Percentiles rank a stretch among this genome's conserved stretches.
Conservation (phyloP, 23 tunicate genomes). For the Trididemnum miniatum region DNA sequence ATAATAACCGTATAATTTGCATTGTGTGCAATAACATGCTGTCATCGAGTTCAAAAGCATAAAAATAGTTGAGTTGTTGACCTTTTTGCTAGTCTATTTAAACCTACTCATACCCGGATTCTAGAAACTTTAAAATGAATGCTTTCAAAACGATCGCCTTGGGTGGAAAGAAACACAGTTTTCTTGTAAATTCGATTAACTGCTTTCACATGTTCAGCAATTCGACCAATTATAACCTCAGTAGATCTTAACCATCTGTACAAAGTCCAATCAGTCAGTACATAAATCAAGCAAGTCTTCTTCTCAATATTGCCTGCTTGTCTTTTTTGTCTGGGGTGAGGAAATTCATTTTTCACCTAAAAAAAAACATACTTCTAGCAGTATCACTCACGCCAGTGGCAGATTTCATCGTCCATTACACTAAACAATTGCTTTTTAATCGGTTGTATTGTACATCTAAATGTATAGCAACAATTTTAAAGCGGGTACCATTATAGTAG, state of each 20-base stretch:
- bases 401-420: too few species aligned
- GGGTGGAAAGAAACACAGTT: slow-evolving; percentile 42
- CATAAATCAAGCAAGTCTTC: slow-evolving; percentile 61
- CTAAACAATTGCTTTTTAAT: too few species aligned
- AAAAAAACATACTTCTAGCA: too few species aligned
- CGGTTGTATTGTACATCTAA: too few species aligned
- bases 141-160: slow-evolving; percentile 21
- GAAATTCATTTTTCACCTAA: not conserved
- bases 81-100: not conserved
- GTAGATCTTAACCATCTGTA: slow-evolving; percentile 12
- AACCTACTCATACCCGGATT: slow-evolving; percentile 47
- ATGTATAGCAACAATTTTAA: not conserved
- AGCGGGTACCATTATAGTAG: too few species aligned
- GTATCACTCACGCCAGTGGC: too few species aligned
- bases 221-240: slow-evolving; percentile 57
- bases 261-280: slow-evolving; percentile 67
- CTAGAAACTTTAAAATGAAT: slow-evolving; percentile 77
- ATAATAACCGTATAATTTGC: not conserved
- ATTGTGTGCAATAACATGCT: not conserved
- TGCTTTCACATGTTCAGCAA: slow-evolving; percentile 87
- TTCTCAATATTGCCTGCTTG: not conserved
- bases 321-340: not conserved
- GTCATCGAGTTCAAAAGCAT: too few species aligned
- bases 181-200: slow-evolving; percentile 52
- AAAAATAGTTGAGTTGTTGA: not conserved